phyloP scores from a whole-genome alignment of 1,140 invertebrate genomes.

The Hylyphantes graminicola region DNA sequence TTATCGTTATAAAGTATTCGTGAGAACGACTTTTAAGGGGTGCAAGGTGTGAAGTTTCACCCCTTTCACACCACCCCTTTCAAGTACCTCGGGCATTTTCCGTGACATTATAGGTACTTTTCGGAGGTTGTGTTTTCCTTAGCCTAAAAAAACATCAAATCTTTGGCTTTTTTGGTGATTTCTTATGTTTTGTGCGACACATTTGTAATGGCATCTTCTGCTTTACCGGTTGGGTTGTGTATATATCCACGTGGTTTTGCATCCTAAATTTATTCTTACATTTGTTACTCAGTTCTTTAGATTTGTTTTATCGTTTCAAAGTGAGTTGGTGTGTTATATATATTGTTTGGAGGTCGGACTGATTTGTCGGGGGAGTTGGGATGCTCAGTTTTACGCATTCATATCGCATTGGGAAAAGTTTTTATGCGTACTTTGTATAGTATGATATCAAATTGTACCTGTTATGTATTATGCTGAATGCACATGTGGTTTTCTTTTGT shows the following conservation, averaged over 20 bases:
- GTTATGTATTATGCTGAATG: too few relatives aligned
- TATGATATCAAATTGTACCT: too few relatives aligned
- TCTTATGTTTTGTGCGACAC: slow-evolving; percentile 6
- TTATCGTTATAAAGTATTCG: too few relatives aligned
- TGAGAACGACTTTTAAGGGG: slow-evolving; percentile 37
- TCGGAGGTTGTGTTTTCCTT: slow-evolving; percentile 35
- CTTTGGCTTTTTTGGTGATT: slow-evolving; percentile 1
- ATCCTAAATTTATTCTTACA: background rate
- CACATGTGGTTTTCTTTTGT: too few relatives aligned
- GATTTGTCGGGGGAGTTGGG: background rate
- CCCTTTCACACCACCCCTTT: slow-evolving; percentile 11
- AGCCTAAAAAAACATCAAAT: slow-evolving; percentile 30
- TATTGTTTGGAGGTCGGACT: slow-evolving; percentile 9
- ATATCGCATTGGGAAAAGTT: background rate
- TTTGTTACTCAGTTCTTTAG: slow-evolving; percentile 17
- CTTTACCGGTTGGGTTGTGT: too few relatives aligned
- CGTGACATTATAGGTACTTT: slow-evolving; percentile 11
- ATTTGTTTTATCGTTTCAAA: slow-evolving; percentile 9
- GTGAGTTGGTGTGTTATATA: slow-evolving; percentile 26
- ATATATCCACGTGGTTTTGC: too few relatives aligned
- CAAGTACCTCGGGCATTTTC: slow-evolving; percentile 32
- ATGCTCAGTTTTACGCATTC: background rate
- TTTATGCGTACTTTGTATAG: background rate
- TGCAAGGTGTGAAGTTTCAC: slow-evolving; percentile 47
- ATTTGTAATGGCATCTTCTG: too few relatives aligned